Evolutionary conservation across 2,113 vertebrate species (phyloP), one percentile per base, ranked within the genome.

Genomic region (Sorex fumeus): DNA sequence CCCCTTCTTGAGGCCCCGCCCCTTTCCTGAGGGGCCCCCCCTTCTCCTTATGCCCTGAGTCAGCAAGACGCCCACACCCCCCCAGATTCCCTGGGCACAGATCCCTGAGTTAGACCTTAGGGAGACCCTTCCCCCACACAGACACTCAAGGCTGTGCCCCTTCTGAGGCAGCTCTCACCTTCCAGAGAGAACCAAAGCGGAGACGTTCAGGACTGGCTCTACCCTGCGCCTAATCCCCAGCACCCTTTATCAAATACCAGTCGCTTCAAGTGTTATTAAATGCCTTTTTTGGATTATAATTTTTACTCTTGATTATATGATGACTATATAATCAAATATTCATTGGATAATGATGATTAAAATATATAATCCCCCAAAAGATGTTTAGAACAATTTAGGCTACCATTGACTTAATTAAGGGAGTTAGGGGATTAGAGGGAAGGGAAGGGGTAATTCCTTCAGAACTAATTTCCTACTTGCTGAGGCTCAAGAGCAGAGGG

Each of bases 311-410:
- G 97, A 98, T 98, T 96, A 96, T 97, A 97, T 95, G 97, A 97
- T 8, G 96, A 96, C 97, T 97, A 92, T 96, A 96, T 96, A 21
- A 2, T 97, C 97, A 98, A 97, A 97, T 97, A 98, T 96, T 98
- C 97, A 97, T 91, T 82, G 97, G 87, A 75, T 98, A 97, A 98
- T 96, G 97, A 98, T 97, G 98, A 98, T 97, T 97, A 98, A 98
- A 98, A 98, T 97, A 97, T 79, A 97, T 98, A 98, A 98, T 98
- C 98, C 97, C 95, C 97, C 97, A 85, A 97, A 98, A 98, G 98
- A 98, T 98, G 97, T 98, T 95, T 97, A 97, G 98, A 98, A 97
- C 97, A 96, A 98, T 98, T 98, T 97, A 96, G 98, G 97, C 95
- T 97, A 97, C 97, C 97, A 95, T 95, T 94, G 95, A 94, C 97